Evolutionary conservation across 1,140 invertebrate species (phyloP).

Genomic region (Eubasilissa regina): DNA sequence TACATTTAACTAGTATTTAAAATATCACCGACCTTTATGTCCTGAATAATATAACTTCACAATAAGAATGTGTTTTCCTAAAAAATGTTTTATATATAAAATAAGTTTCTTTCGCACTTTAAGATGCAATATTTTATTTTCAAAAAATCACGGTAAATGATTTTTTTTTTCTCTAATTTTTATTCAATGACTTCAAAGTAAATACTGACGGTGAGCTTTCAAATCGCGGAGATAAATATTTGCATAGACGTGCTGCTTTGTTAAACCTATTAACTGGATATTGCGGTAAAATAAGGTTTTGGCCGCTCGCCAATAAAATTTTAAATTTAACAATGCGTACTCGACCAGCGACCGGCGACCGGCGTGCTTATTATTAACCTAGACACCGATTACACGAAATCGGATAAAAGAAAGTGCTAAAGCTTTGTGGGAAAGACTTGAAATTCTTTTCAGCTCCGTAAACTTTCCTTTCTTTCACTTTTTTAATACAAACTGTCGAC

Average conservation of each 20-base stretch:
- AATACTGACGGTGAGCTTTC: no score
- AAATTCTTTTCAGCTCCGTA: background rate
- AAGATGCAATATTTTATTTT: no score
- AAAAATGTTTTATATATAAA: no score
- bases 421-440: constrained; percentile 4
- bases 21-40: no score
- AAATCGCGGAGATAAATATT: no score
- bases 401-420: constrained; percentile 17
- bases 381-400: background rate
- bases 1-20: no score
- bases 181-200: no score
- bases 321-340: constrained; percentile 27
- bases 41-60: no score
- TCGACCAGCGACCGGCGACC: background rate
- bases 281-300: constrained; percentile 13
- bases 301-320: constrained; percentile 10
- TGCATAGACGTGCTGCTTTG: background rate
- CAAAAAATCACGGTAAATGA: no score
- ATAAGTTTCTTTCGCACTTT: no score
- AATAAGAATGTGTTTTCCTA: no score
- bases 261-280: constrained; percentile 6
- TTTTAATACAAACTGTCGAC: background rate
- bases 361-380: constrained; percentile 12
- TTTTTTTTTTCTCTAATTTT: no score
- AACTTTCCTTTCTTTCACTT: constrained; percentile 17